Conservation (phyloP, 2,888 invertebrate genomes). For the Allophyes oxyacanthae region DNA sequence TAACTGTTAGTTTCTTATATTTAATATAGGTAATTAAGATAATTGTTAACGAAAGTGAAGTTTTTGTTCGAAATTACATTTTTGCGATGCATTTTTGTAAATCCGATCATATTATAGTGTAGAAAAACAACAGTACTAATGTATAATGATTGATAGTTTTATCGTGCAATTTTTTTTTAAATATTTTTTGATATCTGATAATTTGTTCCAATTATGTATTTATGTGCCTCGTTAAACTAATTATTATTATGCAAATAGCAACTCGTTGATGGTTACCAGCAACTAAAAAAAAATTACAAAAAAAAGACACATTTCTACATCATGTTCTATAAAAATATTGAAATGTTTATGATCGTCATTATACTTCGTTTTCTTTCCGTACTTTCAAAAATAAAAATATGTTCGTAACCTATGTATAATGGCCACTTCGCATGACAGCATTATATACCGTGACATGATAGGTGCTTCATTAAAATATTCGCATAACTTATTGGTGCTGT, state of each 20-base stretch:
- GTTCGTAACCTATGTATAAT: slow-evolving; percentile 20
- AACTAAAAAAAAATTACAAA: slow-evolving; percentile 1
- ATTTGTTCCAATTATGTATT: no score
- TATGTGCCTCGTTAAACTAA: no score
- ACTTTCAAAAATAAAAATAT: no score
- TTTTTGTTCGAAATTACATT: slow-evolving; percentile 27
- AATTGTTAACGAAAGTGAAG: slow-evolving; percentile 54
- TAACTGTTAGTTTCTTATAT: slow-evolving; percentile 34
- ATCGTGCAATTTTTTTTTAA: no score
- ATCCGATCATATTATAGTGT: slow-evolving; percentile 8
- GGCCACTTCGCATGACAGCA: slow-evolving; percentile 33
- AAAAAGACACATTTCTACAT: slow-evolving; percentile 14
- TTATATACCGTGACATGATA: slow-evolving; percentile 49
- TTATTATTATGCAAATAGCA: slow-evolving; percentile 1
- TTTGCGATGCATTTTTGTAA: no score
- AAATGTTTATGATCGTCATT: slow-evolving; percentile 17
- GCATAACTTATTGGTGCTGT: slow-evolving; percentile 54
- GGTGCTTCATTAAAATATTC: slow-evolving; percentile 63
- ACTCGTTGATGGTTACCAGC: slow-evolving; percentile 3
- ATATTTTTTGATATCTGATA: no score
- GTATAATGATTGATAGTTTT: no score
- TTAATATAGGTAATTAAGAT: slow-evolving; percentile 49
- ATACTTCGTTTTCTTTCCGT: no score
- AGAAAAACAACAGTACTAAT: no score
- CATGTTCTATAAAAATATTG: slow-evolving; percentile 11